phyloP scores from a whole-genome alignment of 2,113 vertebrate species.

The Hippocampus guttulatus region DNA sequence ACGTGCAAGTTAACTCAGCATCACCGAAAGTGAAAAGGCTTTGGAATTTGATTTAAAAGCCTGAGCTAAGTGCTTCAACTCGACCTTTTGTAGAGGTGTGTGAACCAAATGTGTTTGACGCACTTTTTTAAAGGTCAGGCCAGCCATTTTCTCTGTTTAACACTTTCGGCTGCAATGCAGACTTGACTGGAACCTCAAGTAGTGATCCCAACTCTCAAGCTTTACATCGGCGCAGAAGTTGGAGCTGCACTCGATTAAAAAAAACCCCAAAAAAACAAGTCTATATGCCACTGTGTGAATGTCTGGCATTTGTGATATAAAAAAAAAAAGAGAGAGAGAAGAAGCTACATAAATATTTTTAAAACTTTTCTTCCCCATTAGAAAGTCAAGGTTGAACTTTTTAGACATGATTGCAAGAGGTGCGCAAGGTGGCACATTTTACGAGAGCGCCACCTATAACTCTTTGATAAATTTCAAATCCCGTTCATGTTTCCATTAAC shows the following conservation, averaged over 20 bases:
- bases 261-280: background rate
- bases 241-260: background rate
- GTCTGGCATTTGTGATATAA: too few relatives aligned
- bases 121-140: constrained; percentile 16
- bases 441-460: too few relatives aligned
- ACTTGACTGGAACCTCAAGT: constrained; percentile 16
- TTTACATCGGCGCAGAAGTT: background rate
- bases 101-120: constrained; percentile 2
- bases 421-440: too few relatives aligned
- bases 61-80: background rate
- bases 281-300: background rate
- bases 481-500: too few relatives aligned
- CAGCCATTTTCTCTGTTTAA: background rate
- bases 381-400: too few relatives aligned
- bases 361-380: too few relatives aligned
- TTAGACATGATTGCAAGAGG: too few relatives aligned
- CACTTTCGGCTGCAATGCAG: constrained; percentile 1
- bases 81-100: background rate
- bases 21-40: background rate
- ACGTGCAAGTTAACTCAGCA: background rate
- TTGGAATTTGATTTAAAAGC: background rate
- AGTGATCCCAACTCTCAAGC: constrained; percentile 1
- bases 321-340: too few relatives aligned
- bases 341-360: too few relatives aligned
- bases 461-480: too few relatives aligned